Evolutionary conservation across 2,113 vertebrate species (phyloP), one percentile per base, ranked within the genome.

Genomic region (Gopherus evgoodei): DNA sequence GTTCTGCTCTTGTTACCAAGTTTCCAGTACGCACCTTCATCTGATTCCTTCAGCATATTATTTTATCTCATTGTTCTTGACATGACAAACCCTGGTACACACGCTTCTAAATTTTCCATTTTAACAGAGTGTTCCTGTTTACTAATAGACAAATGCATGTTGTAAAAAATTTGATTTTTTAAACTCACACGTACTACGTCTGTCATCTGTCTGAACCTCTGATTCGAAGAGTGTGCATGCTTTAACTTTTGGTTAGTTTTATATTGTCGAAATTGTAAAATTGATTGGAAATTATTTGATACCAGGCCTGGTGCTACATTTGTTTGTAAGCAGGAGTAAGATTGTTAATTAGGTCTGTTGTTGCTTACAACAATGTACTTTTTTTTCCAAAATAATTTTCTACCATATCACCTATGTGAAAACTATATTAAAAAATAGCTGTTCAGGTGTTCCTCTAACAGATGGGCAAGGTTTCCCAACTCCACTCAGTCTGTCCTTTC

Each of bases 21-120:
- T 24, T 69, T 27, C 47, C 29, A 6, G 0, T 2, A 10, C 38
- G n/a, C 29, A 5, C 47, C 59, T 59, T 79, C 0, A 0, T 14
- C 31, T 2, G 5, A 19, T 69, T 76, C 21, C 2, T 80, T 25
- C 75, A 72, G 54, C 17, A 1, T 14, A 9, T 0, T 2, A 12
- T n/a, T 76, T 75, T 88, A 11, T 16, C 62, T 19, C 79, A 62
- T 52, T 35, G 29, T 21, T 50, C 35, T 8, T 35, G 78, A 2
- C 29, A 21, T 29, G 29, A 31, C 10, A 81, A 49, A 81, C 31
- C 79, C 22, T 31, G 31, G 31, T 38, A 13, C 35, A 42, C 4
- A n/a, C 38, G 5, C 11, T 13, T n/a, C 3, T 49, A n/a, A 81
- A 21, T 13, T 81, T 81, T 81, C 35, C 21, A 35, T 35, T 19